phyloP scores from a whole-genome alignment of 2,888 invertebrate species.

The Drosophila antonietae region DNA sequence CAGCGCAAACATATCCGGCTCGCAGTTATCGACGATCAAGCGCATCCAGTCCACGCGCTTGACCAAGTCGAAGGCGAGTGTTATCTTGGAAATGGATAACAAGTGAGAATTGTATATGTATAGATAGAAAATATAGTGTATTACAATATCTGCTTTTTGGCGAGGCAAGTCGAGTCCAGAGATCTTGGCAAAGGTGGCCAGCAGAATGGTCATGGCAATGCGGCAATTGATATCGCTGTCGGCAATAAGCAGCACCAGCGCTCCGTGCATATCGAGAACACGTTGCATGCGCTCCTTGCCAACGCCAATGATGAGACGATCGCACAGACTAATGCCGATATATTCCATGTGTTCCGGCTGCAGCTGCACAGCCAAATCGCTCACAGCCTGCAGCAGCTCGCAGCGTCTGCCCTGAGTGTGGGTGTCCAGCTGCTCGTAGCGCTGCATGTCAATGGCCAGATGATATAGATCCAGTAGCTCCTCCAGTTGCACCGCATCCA shows the following conservation, averaged over 20 bases:
- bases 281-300: conserved; percentile 32
- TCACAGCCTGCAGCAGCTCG: conserved; percentile 32
- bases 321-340: conserved; percentile 37
- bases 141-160: neutral
- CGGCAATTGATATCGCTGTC: neutral
- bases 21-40: conserved; percentile 9
- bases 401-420: conserved; percentile 28
- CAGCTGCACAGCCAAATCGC: conserved; percentile 13
- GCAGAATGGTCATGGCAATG: conserved; percentile 40
- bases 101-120: no score
- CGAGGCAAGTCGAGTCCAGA: neutral
- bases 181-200: conserved; percentile 46
- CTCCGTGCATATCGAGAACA: conserved; percentile 33
- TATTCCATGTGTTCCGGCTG: conserved; percentile 6
- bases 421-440: conserved; percentile 16
- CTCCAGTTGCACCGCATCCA: neutral
- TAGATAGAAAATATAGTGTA: neutral
- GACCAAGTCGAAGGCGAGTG: conserved; percentile 41
- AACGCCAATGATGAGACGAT: conserved; percentile 25
- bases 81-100: conserved; percentile 31
- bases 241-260: conserved; percentile 35
- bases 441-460: conserved; percentile 52
- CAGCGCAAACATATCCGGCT: conserved; percentile 44
- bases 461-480: conserved; percentile 50
- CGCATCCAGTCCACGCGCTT: conserved; percentile 50